Conservation (phyloP, 1,140 invertebrate species). For the Sycophaga agraensis region DNA sequence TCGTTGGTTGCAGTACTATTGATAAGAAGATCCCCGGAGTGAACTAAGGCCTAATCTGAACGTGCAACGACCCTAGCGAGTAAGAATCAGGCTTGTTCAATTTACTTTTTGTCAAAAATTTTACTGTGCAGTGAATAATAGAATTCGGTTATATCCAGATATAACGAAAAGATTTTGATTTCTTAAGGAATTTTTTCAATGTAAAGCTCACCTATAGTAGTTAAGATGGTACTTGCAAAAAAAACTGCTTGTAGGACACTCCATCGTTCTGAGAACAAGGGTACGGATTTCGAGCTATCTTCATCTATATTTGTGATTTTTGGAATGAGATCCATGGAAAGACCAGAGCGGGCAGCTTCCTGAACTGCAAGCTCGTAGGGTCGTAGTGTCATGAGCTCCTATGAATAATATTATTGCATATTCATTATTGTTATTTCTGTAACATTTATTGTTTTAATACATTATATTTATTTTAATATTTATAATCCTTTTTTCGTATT, state of each 20-base stretch:
- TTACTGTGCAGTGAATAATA: too few relatives aligned
- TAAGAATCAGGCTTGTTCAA: not conserved
- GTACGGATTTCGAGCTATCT: constrained; percentile 40
- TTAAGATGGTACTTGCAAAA: constrained; percentile 81
- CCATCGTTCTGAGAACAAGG: constrained; percentile 66
- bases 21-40: constrained; percentile 5
- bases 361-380: constrained; percentile 57
- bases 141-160: too few relatives aligned
- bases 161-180: too few relatives aligned
- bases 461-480: too few relatives aligned
- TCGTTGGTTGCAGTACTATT: not conserved
- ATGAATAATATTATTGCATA: too few relatives aligned
- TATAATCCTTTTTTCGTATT: too few relatives aligned
- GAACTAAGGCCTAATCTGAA: not conserved
- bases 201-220: constrained; percentile 85
- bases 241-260: constrained; percentile 78
- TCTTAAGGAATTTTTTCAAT: too few relatives aligned
- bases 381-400: constrained; percentile 40
- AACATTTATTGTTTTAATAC: too few relatives aligned
- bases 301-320: constrained; percentile 48
- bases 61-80: too few relatives aligned
- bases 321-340: constrained; percentile 55
- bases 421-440: not conserved
- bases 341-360: constrained; percentile 65
- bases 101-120: too few relatives aligned